phyloP scores from a whole-genome alignment of 1,140 invertebrate species.

The Campoletis sonorensis region DNA sequence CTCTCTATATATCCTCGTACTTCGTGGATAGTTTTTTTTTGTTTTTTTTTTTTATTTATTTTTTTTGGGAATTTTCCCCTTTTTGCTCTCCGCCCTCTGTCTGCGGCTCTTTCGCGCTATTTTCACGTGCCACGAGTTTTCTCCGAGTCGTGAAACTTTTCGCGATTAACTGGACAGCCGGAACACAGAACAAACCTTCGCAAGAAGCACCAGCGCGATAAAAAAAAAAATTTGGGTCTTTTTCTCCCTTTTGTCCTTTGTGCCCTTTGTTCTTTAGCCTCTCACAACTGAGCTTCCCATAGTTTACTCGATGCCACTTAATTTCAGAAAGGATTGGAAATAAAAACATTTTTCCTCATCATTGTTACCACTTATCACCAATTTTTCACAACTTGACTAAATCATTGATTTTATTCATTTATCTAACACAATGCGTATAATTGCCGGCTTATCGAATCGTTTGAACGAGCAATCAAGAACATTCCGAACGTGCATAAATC shows the following conservation, averaged over 20 bases:
- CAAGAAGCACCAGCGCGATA: neutral
- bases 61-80: neutral
- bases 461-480: too few relatives aligned
- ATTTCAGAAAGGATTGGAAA: too few relatives aligned
- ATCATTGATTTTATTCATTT: too few relatives aligned
- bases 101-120: neutral
- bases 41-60: neutral
- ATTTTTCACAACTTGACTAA: too few relatives aligned
- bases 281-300: neutral
- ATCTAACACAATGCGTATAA: too few relatives aligned
- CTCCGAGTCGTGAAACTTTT: constrained; percentile 21
- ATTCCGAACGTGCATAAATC: too few relatives aligned
- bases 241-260: neutral
- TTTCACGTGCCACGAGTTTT: constrained; percentile 20
- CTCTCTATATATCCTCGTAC: constrained; percentile 9
- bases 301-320: too few relatives aligned
- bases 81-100: neutral
- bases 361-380: too few relatives aligned
- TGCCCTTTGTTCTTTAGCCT: neutral
- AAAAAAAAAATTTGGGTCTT: too few relatives aligned
- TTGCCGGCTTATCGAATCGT: too few relatives aligned
- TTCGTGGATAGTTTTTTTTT: neutral
- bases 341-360: too few relatives aligned
- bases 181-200: neutral
- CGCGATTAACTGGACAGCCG: constrained; percentile 22